Base-by-base conservation (phyloP, 2,888 invertebrate genomes). In the Sialis lutaria region DNA sequence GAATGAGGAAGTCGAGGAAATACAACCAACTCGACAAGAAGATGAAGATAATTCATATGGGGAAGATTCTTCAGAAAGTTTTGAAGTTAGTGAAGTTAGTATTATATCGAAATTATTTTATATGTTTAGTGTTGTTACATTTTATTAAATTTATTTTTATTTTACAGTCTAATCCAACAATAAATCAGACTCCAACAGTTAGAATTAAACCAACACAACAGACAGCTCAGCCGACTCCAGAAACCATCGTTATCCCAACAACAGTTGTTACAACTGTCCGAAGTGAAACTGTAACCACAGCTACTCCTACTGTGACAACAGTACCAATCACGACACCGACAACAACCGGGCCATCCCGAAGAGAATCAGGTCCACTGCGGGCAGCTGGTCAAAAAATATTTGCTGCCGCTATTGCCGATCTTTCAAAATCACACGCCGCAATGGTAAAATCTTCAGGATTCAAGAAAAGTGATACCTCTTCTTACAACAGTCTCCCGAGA, bases 41-140 rank as follows among this genome's bases (percentile, higher is more conserved):
- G 44, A 44, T 12, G 33, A 35, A 22, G 41, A 41, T 41, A 31
- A 41, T 41, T 41, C n/a, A n/a, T 44, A 44, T 44, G 44, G 35
- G 30, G 44, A 44, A 13, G 44, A 44, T 35, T 44, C 44, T 6
- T 44, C 44, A 10, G 44, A 30, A 33, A 44, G 44, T 33, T 35
- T 35, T 13, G 44, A 44, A 12, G 44, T 44, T 34, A 34, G 44
- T 34, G n/a, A 22, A 22, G 22, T 22, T 22, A n/a, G n/a, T n/a
- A n/a, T 42, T n/a, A 42, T 30, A 6, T 8, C 7, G 13, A 9
- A n/a, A 30, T 42, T 42, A 30, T 42, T 6, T 9, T 5, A 31
- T 42, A 13, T 8, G 10, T 10, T 40, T 5, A 40, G 3, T 9
- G 13, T 13, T 40, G 6, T 6, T 9, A 40, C 2, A 13, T 6